These are phyloP conservation scores for Sebastes umbrosus DNA, from an alignment of 2,797 vertebrate species.

Conservation along the genomic window DNA sequence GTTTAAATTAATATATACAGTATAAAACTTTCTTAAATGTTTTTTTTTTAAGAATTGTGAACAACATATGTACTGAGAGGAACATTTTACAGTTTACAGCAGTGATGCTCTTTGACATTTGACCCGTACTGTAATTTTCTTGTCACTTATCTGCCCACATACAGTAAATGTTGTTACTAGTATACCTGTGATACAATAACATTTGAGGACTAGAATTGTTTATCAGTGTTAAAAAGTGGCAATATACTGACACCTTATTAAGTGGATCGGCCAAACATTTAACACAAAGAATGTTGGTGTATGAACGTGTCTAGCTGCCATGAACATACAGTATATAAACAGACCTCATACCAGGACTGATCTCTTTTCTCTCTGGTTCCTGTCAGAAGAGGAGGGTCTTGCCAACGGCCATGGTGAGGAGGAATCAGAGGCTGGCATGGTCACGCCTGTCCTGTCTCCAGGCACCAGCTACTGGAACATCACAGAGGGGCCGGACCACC, in stretches of 20 bases:
- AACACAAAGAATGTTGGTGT: background rate
- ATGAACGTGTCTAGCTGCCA: background rate
- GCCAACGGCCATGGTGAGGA: conserved; percentile 76
- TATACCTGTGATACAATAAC: background rate
- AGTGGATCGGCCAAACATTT: background rate
- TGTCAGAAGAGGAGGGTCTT: conserved; percentile 67
- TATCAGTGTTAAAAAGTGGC: background rate
- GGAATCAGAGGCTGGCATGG: conserved; percentile 40
- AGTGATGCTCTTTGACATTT: background rate
- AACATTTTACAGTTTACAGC: background rate
- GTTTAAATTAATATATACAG: no score
- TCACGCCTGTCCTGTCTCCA: conserved; percentile 62
- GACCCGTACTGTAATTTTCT: background rate
- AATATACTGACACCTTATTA: background rate
- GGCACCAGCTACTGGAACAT: conserved; percentile 84
- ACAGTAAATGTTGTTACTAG: background rate
- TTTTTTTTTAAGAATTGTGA: no score
- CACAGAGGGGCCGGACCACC: conserved; percentile 76
- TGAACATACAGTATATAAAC: background rate
- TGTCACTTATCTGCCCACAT: background rate
- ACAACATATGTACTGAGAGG: background rate
- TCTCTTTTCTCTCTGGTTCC: conserved; percentile 19
- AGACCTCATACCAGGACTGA: background rate
- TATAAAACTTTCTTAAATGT: background rate
- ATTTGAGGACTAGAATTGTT: background rate